Conservation (phyloP, 2,888 invertebrate species). For the Lasiommata megera region DNA sequence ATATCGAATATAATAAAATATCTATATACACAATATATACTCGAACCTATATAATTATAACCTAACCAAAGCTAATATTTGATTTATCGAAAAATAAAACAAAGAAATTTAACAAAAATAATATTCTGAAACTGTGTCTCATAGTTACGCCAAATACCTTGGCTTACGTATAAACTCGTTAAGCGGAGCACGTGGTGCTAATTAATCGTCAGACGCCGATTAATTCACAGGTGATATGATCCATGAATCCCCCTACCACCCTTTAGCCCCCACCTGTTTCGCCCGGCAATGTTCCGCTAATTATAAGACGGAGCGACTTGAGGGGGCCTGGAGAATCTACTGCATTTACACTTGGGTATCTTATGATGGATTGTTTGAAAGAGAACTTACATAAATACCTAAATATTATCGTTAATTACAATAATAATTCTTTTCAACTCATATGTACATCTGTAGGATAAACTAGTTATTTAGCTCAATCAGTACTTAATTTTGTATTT, state of each 20-base stretch:
- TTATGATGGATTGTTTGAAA: constrained; percentile 11
- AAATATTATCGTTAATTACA: neutral
- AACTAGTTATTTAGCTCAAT: too few relatives aligned
- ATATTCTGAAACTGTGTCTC: neutral
- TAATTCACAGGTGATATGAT: constrained; percentile 78
- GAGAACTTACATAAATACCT: neutral
- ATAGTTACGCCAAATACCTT: neutral
- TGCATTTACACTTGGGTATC: constrained; percentile 29
- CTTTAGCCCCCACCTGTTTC: constrained; percentile 28
- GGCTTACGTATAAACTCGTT: constrained; percentile 41
- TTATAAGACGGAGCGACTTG: constrained; percentile 44
- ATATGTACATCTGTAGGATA: too few relatives aligned
- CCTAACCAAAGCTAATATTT: too few relatives aligned
- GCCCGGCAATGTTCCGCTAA: constrained; percentile 49
- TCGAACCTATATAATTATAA: too few relatives aligned
- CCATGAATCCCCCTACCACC: constrained; percentile 47
- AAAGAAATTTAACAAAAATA: neutral
- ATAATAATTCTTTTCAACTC: neutral
- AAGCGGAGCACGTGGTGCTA: constrained; percentile 61
- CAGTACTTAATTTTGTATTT: too few relatives aligned
- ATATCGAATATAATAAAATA: too few relatives aligned
- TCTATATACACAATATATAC: too few relatives aligned
- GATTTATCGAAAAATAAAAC: too few relatives aligned
- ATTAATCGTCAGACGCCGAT: constrained; percentile 75
- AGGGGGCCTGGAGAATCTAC: constrained; percentile 49